These are phyloP conservation scores for Papilio gigon DNA, from an alignment of 2,888 invertebrate species.

Conservation along the genomic window DNA sequence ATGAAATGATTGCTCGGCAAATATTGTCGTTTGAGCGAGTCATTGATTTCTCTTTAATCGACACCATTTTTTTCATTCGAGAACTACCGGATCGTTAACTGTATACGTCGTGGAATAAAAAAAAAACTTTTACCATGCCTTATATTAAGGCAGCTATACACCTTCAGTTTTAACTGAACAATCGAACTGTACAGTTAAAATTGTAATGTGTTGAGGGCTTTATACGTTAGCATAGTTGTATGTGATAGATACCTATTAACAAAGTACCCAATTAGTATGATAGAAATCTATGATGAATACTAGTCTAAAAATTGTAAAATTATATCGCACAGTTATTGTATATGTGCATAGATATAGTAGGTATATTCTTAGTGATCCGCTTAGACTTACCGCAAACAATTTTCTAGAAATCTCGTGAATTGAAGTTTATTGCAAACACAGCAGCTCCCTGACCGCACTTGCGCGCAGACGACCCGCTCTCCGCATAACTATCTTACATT, in stretches of 20 bases:
- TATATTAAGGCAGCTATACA: no score
- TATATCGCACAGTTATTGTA: background rate
- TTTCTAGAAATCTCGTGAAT: conserved; percentile 30
- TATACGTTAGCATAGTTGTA: no score
- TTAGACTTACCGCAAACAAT: conserved; percentile 29
- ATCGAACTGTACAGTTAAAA: no score
- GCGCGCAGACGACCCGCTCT: conserved; percentile 8
- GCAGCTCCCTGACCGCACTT: conserved; percentile 14
- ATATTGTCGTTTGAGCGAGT: background rate
- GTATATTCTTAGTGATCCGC: background rate
- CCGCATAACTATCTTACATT: conserved; percentile 11
- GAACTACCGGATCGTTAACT: background rate
- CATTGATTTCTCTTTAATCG: background rate
- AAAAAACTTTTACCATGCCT: background rate
- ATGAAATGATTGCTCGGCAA: background rate
- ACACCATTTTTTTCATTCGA: background rate
- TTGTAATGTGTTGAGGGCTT: no score
- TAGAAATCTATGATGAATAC: no score
- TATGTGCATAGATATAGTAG: background rate
- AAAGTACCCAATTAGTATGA: no score
- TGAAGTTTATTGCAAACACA: conserved; percentile 34
- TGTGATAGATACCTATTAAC: no score
- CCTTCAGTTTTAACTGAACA: no score
- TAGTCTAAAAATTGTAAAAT: no score
- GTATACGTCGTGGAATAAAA: background rate